A percentile compares a stretch with the other conserved stretches of the same genome.
Conservation (phyloP, 2,888 invertebrate species). For the Drosophila paranaensis region DNA sequence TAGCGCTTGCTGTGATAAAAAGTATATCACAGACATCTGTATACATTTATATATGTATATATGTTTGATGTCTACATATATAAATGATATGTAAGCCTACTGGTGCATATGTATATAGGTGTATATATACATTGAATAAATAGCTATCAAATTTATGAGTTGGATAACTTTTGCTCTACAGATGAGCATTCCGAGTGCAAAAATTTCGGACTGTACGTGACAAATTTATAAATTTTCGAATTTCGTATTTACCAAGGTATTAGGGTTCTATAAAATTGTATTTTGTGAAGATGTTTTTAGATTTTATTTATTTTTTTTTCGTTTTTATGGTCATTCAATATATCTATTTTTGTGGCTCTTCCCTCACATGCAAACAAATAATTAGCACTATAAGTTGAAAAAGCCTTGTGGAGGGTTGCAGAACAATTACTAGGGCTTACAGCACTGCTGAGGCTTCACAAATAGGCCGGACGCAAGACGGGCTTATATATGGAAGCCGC, state of each 20-base stretch:
- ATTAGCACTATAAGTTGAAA: constrained; percentile 46
- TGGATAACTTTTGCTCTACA: constrained; percentile 35
- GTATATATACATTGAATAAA: not conserved
- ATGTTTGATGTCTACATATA: constrained; percentile 6
- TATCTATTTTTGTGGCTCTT: constrained; percentile 45
- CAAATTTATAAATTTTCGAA: constrained; percentile 28
- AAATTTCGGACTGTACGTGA: constrained; percentile 37
- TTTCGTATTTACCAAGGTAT: constrained; percentile 29
- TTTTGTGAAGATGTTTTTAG: constrained; percentile 12
- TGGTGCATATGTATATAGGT: not conserved
- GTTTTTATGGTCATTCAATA: constrained; percentile 62
- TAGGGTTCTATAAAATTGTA: constrained; percentile 12
- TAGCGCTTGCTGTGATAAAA: constrained; percentile 30
- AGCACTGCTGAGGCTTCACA: constrained; percentile 45
- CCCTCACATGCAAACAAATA: constrained; percentile 70
- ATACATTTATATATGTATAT: constrained; percentile 15
- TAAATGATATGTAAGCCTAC: constrained; percentile 13
- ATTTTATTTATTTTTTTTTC: not conserved
- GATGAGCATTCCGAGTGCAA: constrained; percentile 41
- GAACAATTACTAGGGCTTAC: constrained; percentile 21
- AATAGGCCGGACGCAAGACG: not conserved
- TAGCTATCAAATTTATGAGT: constrained; percentile 29
- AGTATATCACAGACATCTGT: constrained; percentile 7
- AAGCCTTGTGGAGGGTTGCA: constrained; percentile 21
- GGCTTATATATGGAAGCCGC: constrained; percentile 8